Conservation (phyloP, 2,797 vertebrate genomes). For the Arnoldichthys spilopterus region DNA sequence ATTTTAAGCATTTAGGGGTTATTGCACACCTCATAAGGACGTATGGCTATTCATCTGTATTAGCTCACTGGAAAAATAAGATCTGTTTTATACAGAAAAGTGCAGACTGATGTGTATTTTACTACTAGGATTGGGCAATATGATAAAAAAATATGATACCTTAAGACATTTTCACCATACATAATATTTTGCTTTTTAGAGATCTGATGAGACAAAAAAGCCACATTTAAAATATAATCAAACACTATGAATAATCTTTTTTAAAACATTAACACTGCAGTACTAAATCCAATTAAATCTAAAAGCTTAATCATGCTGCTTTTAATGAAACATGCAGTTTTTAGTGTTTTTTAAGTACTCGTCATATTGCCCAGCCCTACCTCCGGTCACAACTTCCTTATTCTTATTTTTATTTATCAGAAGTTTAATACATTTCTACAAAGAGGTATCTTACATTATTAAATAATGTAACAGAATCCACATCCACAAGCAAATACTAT, state of each 20-base stretch:
- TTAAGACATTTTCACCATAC: too few species aligned
- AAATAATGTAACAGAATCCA: conserved; percentile 10
- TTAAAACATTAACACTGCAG: too few species aligned
- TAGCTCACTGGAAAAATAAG: neutral
- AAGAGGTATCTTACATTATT: conserved; percentile 19
- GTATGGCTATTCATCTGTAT: conserved; percentile 9
- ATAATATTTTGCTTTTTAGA: too few species aligned
- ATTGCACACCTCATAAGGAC: conserved; percentile 26
- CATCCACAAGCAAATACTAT: conserved; percentile 17
- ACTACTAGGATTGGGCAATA: neutral
- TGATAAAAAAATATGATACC: too few species aligned
- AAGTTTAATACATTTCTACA: neutral
- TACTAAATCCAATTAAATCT: too few species aligned
- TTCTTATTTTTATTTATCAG: neutral
- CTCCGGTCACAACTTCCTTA: neutral
- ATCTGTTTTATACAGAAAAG: neutral
- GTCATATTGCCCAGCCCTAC: too few species aligned
- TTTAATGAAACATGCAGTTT: too few species aligned
- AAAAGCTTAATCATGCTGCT: too few species aligned
- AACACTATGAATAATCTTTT: too few species aligned
- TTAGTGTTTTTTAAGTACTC: too few species aligned
- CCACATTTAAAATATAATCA: too few species aligned
- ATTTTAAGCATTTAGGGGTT: conserved; percentile 17
- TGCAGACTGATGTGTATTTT: neutral
- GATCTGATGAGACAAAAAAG: too few species aligned